These are phyloP conservation scores for Microplitis manilae DNA, from an alignment of 2,888 invertebrate genomes.

Conservation along the genomic window DNA sequence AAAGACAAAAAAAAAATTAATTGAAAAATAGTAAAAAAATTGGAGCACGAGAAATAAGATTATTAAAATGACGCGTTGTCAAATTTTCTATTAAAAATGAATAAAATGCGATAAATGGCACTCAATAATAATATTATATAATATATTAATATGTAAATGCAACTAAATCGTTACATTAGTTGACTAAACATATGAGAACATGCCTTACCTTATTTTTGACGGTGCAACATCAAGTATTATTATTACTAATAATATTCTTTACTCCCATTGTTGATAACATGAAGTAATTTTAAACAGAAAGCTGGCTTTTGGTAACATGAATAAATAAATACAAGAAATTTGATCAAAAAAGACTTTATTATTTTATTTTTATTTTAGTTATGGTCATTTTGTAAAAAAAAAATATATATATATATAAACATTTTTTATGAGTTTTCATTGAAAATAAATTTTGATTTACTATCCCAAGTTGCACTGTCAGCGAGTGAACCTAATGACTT, in stretches of 20 bases:
- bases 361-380: not conserved
- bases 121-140: conserved; percentile 43
- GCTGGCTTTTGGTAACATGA: conserved; percentile 7
- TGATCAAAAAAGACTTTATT: not conserved
- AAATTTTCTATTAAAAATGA: conserved; percentile 19
- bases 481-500: conserved; percentile 47
- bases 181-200: conserved; percentile 54
- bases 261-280: not conserved
- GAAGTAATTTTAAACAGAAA: conserved; percentile 13
- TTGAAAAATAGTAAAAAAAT: conserved; percentile 43
- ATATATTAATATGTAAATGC: conserved; percentile 12
- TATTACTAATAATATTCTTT: not conserved
- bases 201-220: conserved; percentile 62
- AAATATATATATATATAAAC: not conserved
- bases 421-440: conserved; percentile 11
- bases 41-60: too few relatives aligned
- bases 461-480: conserved; percentile 49
- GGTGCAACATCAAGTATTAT: conserved; percentile 53
- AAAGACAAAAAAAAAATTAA: conserved; percentile 42
- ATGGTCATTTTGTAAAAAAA: not conserved
- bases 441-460: not conserved
- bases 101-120: conserved; percentile 50
- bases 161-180: conserved; percentile 46
- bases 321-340: not conserved
- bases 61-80: too few relatives aligned